Percentiles rank a stretch among this genome's conserved stretches.
phyloP scores from a whole-genome alignment of 2,797 vertebrate genomes.

The Pangasius mekongensis region DNA sequence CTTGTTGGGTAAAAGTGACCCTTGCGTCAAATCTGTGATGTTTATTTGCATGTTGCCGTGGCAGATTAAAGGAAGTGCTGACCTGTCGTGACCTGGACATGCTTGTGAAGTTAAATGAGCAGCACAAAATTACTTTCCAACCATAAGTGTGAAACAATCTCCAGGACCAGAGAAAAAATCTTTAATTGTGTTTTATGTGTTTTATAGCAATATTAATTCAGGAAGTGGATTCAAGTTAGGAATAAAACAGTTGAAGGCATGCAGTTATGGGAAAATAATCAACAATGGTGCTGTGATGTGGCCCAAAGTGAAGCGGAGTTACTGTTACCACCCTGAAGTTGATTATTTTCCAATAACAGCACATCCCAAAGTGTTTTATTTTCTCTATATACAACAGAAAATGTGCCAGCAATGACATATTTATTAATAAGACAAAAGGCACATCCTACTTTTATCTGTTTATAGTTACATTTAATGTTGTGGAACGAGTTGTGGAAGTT shows the following conservation, averaged over 20 bases:
- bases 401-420: neutral
- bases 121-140: neutral
- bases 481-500: neutral
- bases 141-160: neutral
- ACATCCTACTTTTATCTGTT: neutral
- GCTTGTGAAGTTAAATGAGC: neutral
- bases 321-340: neutral
- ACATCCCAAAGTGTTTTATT: neutral
- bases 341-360: neutral
- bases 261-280: neutral
- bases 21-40: constrained; percentile 50
- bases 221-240: neutral
- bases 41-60: constrained; percentile 28
- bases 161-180: no score
- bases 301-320: neutral
- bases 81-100: neutral
- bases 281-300: neutral
- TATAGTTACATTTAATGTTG: neutral
- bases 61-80: constrained; percentile 1
- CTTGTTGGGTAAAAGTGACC: constrained; percentile 40
- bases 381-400: neutral
- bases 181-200: neutral
- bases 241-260: neutral
- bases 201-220: neutral
- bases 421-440: neutral